Evolutionary conservation across 2,888 invertebrate genomes (phyloP).

Genomic region (Pherbina coryleti): DNA sequence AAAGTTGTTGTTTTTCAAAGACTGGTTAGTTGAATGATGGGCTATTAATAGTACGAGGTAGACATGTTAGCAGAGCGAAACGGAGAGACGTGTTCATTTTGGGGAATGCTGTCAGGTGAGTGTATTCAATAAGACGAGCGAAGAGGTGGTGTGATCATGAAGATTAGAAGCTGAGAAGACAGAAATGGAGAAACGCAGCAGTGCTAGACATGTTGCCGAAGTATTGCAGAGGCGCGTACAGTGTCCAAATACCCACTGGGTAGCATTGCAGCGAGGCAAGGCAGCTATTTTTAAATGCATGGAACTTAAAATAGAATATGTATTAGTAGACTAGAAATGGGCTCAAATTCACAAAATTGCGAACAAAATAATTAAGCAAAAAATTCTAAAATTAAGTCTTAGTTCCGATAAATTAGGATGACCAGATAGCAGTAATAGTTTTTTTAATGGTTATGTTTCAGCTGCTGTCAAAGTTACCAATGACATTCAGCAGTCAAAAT

Average conservation of each 20-base stretch:
- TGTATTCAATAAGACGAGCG: neutral
- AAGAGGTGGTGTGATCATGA: neutral
- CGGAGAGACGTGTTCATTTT: neutral
- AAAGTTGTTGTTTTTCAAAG: neutral
- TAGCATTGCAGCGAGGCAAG: too few relatives aligned
- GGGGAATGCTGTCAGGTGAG: conserved; percentile 16
- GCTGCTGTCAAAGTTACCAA: too few relatives aligned
- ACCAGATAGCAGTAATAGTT: too few relatives aligned
- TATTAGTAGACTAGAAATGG: conserved; percentile 39
- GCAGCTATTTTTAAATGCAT: conserved; percentile 38
- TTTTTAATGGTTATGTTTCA: too few relatives aligned
- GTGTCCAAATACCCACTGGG: neutral
- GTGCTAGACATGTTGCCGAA: neutral
- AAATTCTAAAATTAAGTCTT: too few relatives aligned
- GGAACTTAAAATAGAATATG: conserved; percentile 35
- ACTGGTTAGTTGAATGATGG: neutral
- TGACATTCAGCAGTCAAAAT: too few relatives aligned
- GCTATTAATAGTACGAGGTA: neutral
- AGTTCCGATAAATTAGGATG: too few relatives aligned
- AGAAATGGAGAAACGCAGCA: neutral
- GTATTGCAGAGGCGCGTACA: too few relatives aligned
- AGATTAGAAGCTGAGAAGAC: neutral
- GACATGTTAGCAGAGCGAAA: neutral
- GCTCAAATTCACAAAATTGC: conserved; percentile 35
- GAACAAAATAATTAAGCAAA: neutral